phyloP scores from a whole-genome alignment of 2,797 vertebrate genomes.

The Pseudopleuronectes americanus region DNA sequence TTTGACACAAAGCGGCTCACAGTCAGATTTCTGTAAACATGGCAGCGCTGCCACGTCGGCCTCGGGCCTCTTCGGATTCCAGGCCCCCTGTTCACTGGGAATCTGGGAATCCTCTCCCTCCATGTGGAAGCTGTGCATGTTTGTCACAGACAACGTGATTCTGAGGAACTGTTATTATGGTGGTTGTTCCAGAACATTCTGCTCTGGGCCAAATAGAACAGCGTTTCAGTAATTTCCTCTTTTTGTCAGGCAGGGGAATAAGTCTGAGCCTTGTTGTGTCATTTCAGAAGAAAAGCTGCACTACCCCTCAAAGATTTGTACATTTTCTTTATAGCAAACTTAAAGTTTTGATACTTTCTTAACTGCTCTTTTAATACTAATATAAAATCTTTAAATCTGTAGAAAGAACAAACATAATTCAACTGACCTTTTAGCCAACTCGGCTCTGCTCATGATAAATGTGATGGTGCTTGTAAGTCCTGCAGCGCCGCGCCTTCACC shows the following conservation, averaged over 20 bases:
- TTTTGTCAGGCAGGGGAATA: constrained; percentile 19
- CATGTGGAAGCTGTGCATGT: too few relatives aligned
- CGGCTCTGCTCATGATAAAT: constrained; percentile 39
- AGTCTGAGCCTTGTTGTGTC: too few relatives aligned
- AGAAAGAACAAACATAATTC: not conserved
- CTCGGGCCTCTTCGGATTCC: too few relatives aligned
- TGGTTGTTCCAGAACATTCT: constrained; percentile 43
- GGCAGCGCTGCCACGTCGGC: not conserved
- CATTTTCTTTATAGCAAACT: too few relatives aligned
- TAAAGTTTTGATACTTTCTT: too few relatives aligned
- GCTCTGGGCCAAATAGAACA: constrained; percentile 36
- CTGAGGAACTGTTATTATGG: constrained; percentile 32
- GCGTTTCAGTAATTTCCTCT: constrained; percentile 51
- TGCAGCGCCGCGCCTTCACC: constrained; percentile 51
- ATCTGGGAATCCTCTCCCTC: too few relatives aligned
- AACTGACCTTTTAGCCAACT: not conserved
- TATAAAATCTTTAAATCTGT: too few relatives aligned
- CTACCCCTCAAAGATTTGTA: not conserved
- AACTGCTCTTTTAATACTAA: too few relatives aligned
- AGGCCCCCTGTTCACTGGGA: too few relatives aligned
- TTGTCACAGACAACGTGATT: not conserved
- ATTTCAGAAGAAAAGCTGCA: not conserved
- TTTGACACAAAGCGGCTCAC: not conserved
- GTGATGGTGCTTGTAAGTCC: constrained; percentile 36
- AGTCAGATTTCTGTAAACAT: not conserved